Percentiles rank a stretch among this genome's conserved stretches.
These are phyloP conservation scores for Pyrocoelia pectoralis DNA, from an alignment of 2,888 invertebrate genomes.

Conservation along the genomic window DNA sequence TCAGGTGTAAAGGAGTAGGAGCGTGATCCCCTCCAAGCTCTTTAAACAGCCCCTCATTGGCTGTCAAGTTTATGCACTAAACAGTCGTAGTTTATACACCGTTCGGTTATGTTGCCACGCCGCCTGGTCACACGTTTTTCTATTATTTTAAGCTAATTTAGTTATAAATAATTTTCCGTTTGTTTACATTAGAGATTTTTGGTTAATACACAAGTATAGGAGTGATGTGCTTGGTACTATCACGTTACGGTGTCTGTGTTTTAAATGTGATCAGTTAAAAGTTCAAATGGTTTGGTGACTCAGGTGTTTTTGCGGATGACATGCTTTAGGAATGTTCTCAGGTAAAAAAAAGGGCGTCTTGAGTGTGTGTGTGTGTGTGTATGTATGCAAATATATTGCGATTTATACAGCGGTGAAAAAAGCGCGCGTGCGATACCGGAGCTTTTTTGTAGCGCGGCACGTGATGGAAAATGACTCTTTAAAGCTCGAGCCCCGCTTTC, in stretches of 20 bases:
- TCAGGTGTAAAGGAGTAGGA: constrained; percentile 56
- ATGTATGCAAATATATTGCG: constrained; percentile 26
- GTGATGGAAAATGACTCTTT: constrained; percentile 26
- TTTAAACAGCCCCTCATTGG: constrained; percentile 60
- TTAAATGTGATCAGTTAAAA: constrained; percentile 45
- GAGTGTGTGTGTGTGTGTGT: too few relatives aligned
- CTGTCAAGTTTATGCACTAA: constrained; percentile 60
- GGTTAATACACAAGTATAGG: constrained; percentile 37
- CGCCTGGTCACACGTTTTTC: constrained; percentile 55
- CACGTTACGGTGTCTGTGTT: constrained; percentile 47
- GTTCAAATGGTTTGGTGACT: constrained; percentile 48
- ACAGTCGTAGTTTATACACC: constrained; percentile 60
- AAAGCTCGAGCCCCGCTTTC: neutral
- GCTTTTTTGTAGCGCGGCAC: constrained; percentile 23
- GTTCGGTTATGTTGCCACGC: constrained; percentile 60
- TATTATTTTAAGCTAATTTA: constrained; percentile 25
- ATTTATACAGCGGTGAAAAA: neutral
- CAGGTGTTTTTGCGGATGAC: constrained; percentile 51
- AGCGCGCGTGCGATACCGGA: constrained; percentile 2
- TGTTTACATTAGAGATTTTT: constrained; percentile 7
- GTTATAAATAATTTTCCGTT: constrained; percentile 6
- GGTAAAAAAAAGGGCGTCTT: constrained; percentile 47
- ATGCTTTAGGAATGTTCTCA: constrained; percentile 54
- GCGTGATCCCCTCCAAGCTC: constrained; percentile 55
- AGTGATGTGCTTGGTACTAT: constrained; percentile 50